Evolutionary conservation across 2,888 invertebrate species (phyloP).

Genomic region (Lumbricus terrestris): DNA sequence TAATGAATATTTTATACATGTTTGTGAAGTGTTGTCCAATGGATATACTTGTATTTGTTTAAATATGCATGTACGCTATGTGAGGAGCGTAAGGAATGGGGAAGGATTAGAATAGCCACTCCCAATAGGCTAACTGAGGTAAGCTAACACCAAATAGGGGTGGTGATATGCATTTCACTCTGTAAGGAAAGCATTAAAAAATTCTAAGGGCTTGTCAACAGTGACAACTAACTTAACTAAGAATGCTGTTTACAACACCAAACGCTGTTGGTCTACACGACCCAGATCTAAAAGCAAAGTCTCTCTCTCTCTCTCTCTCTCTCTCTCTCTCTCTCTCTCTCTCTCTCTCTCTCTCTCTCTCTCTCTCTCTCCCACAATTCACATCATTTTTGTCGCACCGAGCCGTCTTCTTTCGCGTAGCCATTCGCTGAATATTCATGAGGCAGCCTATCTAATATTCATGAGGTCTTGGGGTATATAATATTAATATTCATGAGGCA

Average conservation of each 20-base stretch:
- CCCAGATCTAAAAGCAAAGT: not conserved
- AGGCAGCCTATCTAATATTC: not conserved
- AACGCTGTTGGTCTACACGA: not conserved
- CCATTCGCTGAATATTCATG: not conserved
- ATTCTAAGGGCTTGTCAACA: not conserved
- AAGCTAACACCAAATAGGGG: not conserved
- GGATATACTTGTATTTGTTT: too few relatives aligned
- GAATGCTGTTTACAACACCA: not conserved
- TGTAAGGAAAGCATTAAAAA: not conserved
- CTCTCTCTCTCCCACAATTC: not conserved
- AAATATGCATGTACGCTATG: not conserved
- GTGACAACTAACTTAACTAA: not conserved
- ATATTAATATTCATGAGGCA: not conserved
- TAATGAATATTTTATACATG: too few relatives aligned
- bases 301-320: too few relatives aligned
- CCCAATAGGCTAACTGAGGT: not conserved
- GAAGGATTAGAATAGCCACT: not conserved
- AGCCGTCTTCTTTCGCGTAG: not conserved
- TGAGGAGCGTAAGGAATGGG: not conserved
- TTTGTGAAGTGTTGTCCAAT: too few relatives aligned
- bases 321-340: too few relatives aligned
- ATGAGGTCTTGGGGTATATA: too few relatives aligned
- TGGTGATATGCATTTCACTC: not conserved
- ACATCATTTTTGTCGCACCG: not conserved
- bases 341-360: too few relatives aligned